Base-by-base conservation (phyloP, 2,888 invertebrate genomes). In the Drosophila infuscata region DNA sequence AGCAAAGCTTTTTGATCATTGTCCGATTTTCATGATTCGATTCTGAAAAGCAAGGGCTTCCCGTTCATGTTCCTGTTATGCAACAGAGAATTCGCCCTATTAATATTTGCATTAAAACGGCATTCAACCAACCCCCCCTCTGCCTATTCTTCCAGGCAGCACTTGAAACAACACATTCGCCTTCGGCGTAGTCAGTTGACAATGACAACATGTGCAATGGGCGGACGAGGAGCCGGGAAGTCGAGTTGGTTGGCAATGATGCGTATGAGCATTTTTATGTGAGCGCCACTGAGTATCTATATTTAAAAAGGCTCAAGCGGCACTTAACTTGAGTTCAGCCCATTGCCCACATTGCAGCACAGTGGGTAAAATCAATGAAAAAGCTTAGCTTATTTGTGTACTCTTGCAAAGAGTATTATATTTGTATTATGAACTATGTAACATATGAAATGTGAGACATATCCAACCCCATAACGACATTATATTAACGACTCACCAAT, bases 31-130 rank as follows among this genome's bases (percentile, higher is more conserved):
- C 3, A 43, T 3, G 43, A 43, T 43, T 11, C 20, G 43, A 20
- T 20, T 6, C 11, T 20, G 20, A 43, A 43, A 43, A 20, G 43
- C 20, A 43, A 20, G 3, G 11, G 43, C 43, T 20, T 41, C 43
- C 20, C 8, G 46, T 46, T 46, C 8, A 25, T 70, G 49, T 76
- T 74, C 48, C 68, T 86, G 76, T 81, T 72, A 52, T 72, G 84
- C 70, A 69, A 73, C 74, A 73, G 67, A 87, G 83, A 85, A 87
- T 77, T 83, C 87, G 75, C 77, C 74, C 88, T 84, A 84, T 87
- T 89, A 85, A 89, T 85, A 87, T 89, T 89, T 85, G 79, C 89
- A 83, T 89, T 89, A 74, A 88, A 79, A 77, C 75, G 77, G 79
- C 76, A 72, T 49, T 36, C 59, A 56, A 35, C 32, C 9, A 41